Evolutionary conservation across 2,113 vertebrate species (phyloP), one percentile per base, ranked within the genome.

Genomic region (Cynopterus brachyotis): DNA sequence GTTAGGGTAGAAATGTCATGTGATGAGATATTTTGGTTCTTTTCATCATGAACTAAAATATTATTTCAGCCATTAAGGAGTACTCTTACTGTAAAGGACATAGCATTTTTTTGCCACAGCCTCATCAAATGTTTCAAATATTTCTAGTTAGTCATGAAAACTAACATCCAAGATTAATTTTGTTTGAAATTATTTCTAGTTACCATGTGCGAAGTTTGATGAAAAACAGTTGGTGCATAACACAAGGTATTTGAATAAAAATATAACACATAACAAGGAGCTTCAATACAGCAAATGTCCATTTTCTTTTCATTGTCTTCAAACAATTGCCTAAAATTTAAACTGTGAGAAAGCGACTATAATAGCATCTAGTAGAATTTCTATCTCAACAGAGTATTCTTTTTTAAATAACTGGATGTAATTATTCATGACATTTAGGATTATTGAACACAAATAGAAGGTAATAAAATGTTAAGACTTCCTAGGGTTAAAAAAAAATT

Each of bases 351-450:
- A 62, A 96, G 8, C 70, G 84, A 97, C 57, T 95, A 40, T 62
- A 96, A 92, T 82, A 87, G 22, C 50, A 96, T 95, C 89, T 89
- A 78, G 95, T 57, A 83, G 10, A 95, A 91, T 93, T 67, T 95
- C 76, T 78, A 89, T 32, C 53, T 96, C 17, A 95, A 94, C 16
- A 84, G 16, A 24, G 37, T 4, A 89, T 37, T 73, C 95, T 96
- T 97, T 95, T 59, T 75, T 4, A 70, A 45, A 78, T 96, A 97
- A 92, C 80, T 95, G 92, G 62, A 92, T 80, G 53, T 42, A 97
- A 95, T 97, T 98, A 95, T 97, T 97, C 57, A 42, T 97, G 95
- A 96, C 64, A 98, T 97, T 98, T 98, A 93, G 83, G 94, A 97
- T 97, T 92, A 98, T 50, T 92, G 70, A 97, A 96, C 37, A 92